A percentile compares a stretch with the other conserved stretches of the same genome.
phyloP scores from a whole-genome alignment of 2,797 vertebrate species.

The Fistularia tabacaria region DNA sequence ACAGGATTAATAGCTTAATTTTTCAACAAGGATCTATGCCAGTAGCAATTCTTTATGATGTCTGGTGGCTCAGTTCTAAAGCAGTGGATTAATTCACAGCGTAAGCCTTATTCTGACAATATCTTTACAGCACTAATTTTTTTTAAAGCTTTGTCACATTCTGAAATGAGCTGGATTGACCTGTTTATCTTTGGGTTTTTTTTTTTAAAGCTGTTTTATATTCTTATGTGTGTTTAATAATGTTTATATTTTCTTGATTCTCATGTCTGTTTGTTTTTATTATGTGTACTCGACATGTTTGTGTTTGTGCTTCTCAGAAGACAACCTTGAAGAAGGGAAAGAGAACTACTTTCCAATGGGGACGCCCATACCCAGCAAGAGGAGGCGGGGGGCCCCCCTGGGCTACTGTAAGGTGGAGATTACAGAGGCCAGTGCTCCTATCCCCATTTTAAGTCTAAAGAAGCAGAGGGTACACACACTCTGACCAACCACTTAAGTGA shows the following conservation, averaged over 20 bases:
- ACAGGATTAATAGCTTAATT: slow-evolving; percentile 57
- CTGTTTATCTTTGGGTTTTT: background rate
- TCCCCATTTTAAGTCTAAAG: slow-evolving; percentile 28
- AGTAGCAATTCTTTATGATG: slow-evolving; percentile 48
- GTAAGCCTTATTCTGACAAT: slow-evolving; percentile 30
- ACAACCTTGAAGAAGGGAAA: slow-evolving; percentile 41
- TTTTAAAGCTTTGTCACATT: slow-evolving; percentile 21
- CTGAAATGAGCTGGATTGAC: background rate
- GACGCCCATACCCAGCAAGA: slow-evolving; percentile 59
- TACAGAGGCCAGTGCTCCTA: slow-evolving; percentile 45
- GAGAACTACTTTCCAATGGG: slow-evolving; percentile 59
- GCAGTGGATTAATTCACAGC: slow-evolving; percentile 38
- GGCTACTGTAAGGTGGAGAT: slow-evolving; percentile 59
- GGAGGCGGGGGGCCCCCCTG: slow-evolving; percentile 47
- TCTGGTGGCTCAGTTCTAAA: slow-evolving; percentile 40
- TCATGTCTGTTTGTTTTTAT: slow-evolving; percentile 21
- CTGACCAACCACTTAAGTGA: slow-evolving; percentile 17
- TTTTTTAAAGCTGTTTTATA: slow-evolving; percentile 18
- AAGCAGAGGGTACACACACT: slow-evolving; percentile 53
- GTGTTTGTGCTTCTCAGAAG: slow-evolving; percentile 46
- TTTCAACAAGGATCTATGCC: slow-evolving; percentile 39
- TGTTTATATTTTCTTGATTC: background rate
- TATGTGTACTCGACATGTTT: slow-evolving; percentile 9
- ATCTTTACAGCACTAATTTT: slow-evolving; percentile 20
- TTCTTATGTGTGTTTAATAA: background rate